These are phyloP conservation scores for Sarcophaga bullata DNA, from an alignment of 1,140 invertebrate species.

Conservation along the genomic window DNA sequence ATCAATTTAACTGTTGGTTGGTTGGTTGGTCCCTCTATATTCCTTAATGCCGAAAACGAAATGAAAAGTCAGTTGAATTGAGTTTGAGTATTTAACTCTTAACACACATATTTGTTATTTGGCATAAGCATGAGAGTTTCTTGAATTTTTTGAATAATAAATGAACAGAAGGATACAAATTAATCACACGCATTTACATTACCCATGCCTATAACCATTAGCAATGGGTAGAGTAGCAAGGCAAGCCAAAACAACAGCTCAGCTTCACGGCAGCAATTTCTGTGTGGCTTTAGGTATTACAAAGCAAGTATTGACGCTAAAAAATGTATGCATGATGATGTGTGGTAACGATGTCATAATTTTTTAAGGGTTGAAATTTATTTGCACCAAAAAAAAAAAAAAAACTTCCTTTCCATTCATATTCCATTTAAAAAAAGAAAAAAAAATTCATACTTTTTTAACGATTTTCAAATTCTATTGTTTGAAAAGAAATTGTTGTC, in stretches of 20 bases:
- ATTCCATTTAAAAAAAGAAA: too few species aligned
- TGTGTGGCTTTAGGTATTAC: not conserved
- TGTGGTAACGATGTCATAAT: not conserved
- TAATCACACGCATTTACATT: conserved; percentile 39
- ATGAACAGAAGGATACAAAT: not conserved
- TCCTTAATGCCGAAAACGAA: not conserved
- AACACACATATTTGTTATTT: not conserved
- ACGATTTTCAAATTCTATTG: not conserved
- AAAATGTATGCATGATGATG: not conserved
- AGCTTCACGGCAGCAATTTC: not conserved
- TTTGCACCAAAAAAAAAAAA: not conserved
- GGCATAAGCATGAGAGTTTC: not conserved
- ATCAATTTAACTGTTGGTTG: too few species aligned
- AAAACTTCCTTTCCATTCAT: not conserved
- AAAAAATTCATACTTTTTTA: not conserved
- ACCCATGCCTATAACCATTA: not conserved
- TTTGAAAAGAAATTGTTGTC: conserved; percentile 4
- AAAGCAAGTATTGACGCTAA: not conserved
- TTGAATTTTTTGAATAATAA: not conserved
- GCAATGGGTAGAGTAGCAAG: not conserved
- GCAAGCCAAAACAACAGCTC: not conserved
- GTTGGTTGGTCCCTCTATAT: too few species aligned
- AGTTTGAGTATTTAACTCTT: not conserved
- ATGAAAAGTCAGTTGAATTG: conserved; percentile 2
- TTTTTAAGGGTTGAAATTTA: conserved; percentile 2